Evolutionary conservation across 2,888 invertebrate species (phyloP).

Genomic region (Pristionchus arcanus): DNA sequence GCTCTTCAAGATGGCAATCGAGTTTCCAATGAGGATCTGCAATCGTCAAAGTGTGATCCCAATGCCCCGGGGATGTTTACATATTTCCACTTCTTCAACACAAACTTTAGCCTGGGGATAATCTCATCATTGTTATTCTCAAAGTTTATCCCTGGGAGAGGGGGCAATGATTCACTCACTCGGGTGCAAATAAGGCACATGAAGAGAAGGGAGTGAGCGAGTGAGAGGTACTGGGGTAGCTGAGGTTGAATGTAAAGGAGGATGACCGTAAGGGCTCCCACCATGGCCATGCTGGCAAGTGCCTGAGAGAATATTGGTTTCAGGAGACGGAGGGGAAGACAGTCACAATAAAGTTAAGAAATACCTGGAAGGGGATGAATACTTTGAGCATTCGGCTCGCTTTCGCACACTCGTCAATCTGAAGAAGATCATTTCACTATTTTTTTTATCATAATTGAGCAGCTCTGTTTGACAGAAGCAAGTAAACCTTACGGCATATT

Average conservation of each 20-base stretch:
- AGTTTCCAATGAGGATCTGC: neutral
- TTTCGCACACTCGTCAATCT: neutral
- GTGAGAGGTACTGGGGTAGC: neutral
- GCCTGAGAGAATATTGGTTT: neutral
- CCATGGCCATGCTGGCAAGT: neutral
- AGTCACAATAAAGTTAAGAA: neutral
- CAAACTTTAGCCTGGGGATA: neutral
- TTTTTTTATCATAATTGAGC: neutral
- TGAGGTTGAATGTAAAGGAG: neutral
- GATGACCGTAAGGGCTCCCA: neutral
- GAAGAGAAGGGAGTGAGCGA: neutral
- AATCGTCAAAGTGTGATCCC: neutral
- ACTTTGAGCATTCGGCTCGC: neutral
- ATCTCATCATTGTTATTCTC: neutral
- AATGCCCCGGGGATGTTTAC: neutral
- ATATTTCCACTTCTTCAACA: neutral
- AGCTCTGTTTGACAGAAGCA: too few species aligned
- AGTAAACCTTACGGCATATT: neutral
- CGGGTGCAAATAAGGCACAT: neutral
- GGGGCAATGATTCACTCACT: neutral
- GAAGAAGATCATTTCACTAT: neutral
- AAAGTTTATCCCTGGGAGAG: neutral
- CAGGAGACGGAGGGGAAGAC: neutral
- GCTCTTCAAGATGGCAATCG: neutral
- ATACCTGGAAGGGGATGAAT: conserved; percentile 11